These are phyloP conservation scores for Lithobates pipiens DNA, from an alignment of 2,797 vertebrate species.

Conservation along the genomic window DNA sequence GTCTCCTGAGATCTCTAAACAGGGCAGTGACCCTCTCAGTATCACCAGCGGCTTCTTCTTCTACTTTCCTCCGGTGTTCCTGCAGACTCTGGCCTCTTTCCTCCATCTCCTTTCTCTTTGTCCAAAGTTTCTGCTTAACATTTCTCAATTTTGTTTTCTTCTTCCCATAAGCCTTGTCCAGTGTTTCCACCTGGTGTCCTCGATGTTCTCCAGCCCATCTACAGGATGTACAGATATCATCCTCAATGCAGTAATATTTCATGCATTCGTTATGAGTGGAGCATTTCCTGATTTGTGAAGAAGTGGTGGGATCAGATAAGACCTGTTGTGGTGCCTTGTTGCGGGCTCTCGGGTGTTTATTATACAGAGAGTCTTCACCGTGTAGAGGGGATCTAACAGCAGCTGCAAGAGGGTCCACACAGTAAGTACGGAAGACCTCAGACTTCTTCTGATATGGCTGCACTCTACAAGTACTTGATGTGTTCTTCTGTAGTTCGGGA, in stretches of 20 bases:
- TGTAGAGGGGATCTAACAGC: constrained; percentile 75
- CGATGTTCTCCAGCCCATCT: constrained; percentile 61
- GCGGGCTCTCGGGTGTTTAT: constrained; percentile 73
- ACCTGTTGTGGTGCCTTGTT: constrained; percentile 68
- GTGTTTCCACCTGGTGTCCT: constrained; percentile 57
- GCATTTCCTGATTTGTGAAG: constrained; percentile 63
- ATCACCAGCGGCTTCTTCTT: not conserved
- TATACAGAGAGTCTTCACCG: constrained; percentile 76
- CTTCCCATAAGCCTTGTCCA: constrained; percentile 73
- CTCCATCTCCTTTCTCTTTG: not conserved
- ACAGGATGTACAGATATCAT: constrained; percentile 71
- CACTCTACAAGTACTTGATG: constrained; percentile 72
- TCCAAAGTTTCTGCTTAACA: constrained; percentile 68
- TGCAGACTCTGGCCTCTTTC: not conserved
- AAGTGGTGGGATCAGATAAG: constrained; percentile 64
- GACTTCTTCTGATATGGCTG: constrained; percentile 66
- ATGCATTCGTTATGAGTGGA: constrained; percentile 65
- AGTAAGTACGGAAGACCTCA: constrained; percentile 59
- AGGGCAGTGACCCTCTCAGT: no score
- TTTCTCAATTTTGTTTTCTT: constrained; percentile 70
- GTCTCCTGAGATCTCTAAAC: no score
- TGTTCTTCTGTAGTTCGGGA: constrained; percentile 72
- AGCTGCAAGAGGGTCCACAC: not conserved
- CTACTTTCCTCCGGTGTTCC: not conserved
- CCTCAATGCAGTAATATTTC: constrained; percentile 75